Base-by-base conservation (phyloP, 2,113 vertebrate species). In the Caloenas nicobarica region DNA sequence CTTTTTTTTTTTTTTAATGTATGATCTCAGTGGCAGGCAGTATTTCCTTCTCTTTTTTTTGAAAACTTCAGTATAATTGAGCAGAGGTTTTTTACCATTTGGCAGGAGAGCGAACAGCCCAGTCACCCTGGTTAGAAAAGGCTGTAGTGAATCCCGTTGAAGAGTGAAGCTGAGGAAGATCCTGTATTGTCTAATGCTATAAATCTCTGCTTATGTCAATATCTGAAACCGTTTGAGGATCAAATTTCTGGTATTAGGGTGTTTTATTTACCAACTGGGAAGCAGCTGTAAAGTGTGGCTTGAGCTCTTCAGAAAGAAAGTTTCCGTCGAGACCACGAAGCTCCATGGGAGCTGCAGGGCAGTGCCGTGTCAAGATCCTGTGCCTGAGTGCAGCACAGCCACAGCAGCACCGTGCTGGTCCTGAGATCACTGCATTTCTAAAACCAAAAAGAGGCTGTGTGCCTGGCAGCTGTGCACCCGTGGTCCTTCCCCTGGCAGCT, bases 401-500 rank as follows among this genome's bases (percentile, higher is more conserved):
- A 28, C 9, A 62, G 33, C 33, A 73, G 22, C 46, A 31, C 16
- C 13, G 13, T 1, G 1, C 19, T 70, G 17, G 11, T 46, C 8
- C 13, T 13, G 2, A 71, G 60, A 68, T 26, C 9, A 28, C 54
- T 9, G 2, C 25, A 18, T 44, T 89, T 78, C 64, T 84, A 7
- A 58, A 89, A 78, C 15, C 5, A 72, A 61, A 76, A 73, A 84
- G 80, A 74, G 46, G 31, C 74, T 42, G 40, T 58, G 25, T 51
- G 33, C 26, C 81, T 81, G 31, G 29, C 46, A 84, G 64, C 11
- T 36, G 10, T 46, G 38, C 7, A 38, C 0, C 0, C 0, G 0
- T 15, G 4, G 10, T 50, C 14, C n/a, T 87, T 74, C 31, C 70
- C 46, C 83, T n/a, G 18, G 40, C 11, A 87, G 25, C 57, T 53